Base-by-base conservation (phyloP, 2,888 invertebrate species). In the Limnephilus marmoratus region DNA sequence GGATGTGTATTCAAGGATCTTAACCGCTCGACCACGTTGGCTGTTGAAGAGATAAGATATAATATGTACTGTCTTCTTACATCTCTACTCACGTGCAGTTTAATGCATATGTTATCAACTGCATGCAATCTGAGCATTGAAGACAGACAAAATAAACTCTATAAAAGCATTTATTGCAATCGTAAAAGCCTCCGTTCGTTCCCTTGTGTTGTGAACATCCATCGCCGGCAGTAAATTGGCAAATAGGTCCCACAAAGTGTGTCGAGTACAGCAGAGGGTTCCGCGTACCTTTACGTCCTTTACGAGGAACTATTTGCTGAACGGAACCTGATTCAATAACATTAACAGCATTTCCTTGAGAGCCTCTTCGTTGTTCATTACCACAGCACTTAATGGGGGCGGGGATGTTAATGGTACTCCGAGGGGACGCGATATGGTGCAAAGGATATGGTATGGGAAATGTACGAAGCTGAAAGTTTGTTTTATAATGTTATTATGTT, bases 291-390 rank as follows among this genome's bases (percentile, higher is more conserved):
- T 24, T 18, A 3, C 53, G 53, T 53, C 18, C 53, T 53, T 53
- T 53, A 15, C 53, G 53, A 53, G 53, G 53, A 53, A 68, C 68
- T 68, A 68, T 68, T 68, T 68, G 68, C 68, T 68, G 68, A n/a
- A 68, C 68, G 68, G 24, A n/a, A 68, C 68, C 68, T 68, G 68
- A 68, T 68, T 68, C 68, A 68, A 68, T 68, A 68, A n/a, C 68
- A 24, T 68, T 68, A 68, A 68, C 68, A 68, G 68, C 2, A 68
- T 68, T 68, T 68, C 68, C 24, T 24, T n/a, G 68, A 68, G 68
- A 68, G 68, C 68, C 68, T 68, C 68, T 68, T 68, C 68, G 68
- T 68, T 68, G 68, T 68, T 68, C 68, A 68, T 68, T 68, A 68
- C 24, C 5, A 68, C 24, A 68, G 68, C 68, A 68, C 68, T 68